Percentiles rank a stretch among this genome's conserved stretches.
Evolutionary conservation across 92 coral and sea anemone genomes (phyloP).

Genomic region (Heliopora coerulea): DNA sequence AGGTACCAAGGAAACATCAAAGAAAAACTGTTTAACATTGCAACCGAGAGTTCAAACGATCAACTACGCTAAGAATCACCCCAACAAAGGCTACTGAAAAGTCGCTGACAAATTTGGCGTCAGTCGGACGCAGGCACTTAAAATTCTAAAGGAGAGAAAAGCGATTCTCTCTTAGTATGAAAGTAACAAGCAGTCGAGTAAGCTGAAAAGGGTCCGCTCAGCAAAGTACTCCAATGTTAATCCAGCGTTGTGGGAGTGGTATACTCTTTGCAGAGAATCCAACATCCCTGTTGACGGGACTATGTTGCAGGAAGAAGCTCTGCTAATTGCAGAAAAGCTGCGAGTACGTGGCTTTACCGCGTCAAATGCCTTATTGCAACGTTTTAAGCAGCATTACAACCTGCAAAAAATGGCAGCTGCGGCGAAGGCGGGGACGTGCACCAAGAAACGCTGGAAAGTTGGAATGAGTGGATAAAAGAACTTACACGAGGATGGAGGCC

Average conservation of each 20-base stretch:
- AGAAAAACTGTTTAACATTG: conserved; percentile 49
- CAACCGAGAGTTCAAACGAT: conserved; percentile 54
- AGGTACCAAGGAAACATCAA: conserved; percentile 39
- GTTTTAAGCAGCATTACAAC: conserved; percentile 52
- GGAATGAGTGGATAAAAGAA: conserved; percentile 50
- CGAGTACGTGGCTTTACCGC: conserved; percentile 46
- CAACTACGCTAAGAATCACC: conserved; percentile 49
- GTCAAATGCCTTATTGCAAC: conserved; percentile 55
- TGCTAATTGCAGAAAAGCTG: conserved; percentile 49
- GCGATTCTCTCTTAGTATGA: conserved; percentile 23
- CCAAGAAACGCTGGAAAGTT: conserved; percentile 47
- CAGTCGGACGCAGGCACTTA: conserved; percentile 37
- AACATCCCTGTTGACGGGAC: too few species aligned
- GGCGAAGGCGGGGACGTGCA: conserved; percentile 55
- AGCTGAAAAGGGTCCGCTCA: conserved; percentile 18
- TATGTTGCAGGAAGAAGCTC: conserved; percentile 55
- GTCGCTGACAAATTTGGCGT: conserved; percentile 50
- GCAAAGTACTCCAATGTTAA: conserved; percentile 50
- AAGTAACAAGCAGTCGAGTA: conserved; percentile 22
- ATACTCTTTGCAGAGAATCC: conserved; percentile 32
- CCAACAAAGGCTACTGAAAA: conserved; percentile 52
- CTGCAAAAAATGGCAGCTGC: conserved; percentile 40
- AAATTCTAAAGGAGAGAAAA: conserved; percentile 26
- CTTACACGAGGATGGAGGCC: conserved; percentile 43
- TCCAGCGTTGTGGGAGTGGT: conserved; percentile 57